These are phyloP conservation scores for human DNA, from an alignment of 2,113 vertebrate species.

Conservation along the genomic window GRCh38 chr13:37879001-37879500, in stretches of 20 bases:
- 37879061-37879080: background rate
- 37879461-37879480: background rate
- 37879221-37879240: background rate
- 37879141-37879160: background rate
- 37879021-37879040: background rate
- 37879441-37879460: background rate
- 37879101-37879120: background rate
- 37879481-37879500: background rate
- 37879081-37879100: background rate
- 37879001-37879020: background rate
- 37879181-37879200: rapidly evolving
- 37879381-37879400: background rate
- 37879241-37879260: background rate
- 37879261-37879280: background rate
- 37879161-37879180: background rate
- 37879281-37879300: background rate
- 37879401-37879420: background rate
- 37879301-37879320: background rate
- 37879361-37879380: background rate
- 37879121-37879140: background rate
- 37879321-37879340: background rate
- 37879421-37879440: background rate
- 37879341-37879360: background rate
- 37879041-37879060: background rate
- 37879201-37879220: background rate